Conservation (phyloP, 2,797 vertebrate species). For the Macroramphosus scolopax region DNA sequence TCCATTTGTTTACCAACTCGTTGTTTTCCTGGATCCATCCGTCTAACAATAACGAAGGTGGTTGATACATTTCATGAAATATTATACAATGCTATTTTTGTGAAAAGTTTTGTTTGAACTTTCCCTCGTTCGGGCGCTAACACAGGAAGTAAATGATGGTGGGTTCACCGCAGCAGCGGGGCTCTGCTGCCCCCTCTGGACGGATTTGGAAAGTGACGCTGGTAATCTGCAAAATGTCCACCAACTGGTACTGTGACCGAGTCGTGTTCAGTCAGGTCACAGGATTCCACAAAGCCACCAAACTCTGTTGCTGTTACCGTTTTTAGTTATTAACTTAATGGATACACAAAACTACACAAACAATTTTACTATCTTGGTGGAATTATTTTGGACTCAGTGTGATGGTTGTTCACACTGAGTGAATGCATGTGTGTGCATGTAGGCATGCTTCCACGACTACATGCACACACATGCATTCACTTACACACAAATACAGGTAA, state of each 20-base stretch:
- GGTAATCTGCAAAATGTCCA: conserved; percentile 12
- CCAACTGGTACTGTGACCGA: conserved; percentile 32
- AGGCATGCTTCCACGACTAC: too few species aligned
- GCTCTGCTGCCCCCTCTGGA: conserved; percentile 46
- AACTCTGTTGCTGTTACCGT: too few species aligned
- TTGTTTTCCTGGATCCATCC: conserved; percentile 68
- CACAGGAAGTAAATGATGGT: conserved; percentile 44
- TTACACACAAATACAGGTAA: conserved; percentile 1
- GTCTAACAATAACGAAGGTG: conserved; percentile 26
- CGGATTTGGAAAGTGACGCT: background rate
- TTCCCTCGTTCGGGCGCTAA: conserved; percentile 48
- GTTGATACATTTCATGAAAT: conserved; percentile 7
- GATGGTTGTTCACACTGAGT: too few species aligned
- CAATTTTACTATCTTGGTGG: too few species aligned
- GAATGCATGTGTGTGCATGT: too few species aligned
- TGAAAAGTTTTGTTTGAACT: conserved; percentile 40
- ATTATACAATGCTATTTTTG: background rate
- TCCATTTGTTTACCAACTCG: conserved; percentile 52
- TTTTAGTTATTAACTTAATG: too few species aligned
- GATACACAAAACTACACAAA: too few species aligned
- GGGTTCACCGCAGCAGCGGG: accelerated
- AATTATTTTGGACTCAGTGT: too few species aligned
- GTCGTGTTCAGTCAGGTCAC: too few species aligned
- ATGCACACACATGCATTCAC: background rate
- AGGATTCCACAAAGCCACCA: too few species aligned